Evolutionary conservation across 2,888 invertebrate genomes (phyloP), one percentile per base, ranked within the genome.

Genomic region (Sinodicranocentrus sp.): DNA sequence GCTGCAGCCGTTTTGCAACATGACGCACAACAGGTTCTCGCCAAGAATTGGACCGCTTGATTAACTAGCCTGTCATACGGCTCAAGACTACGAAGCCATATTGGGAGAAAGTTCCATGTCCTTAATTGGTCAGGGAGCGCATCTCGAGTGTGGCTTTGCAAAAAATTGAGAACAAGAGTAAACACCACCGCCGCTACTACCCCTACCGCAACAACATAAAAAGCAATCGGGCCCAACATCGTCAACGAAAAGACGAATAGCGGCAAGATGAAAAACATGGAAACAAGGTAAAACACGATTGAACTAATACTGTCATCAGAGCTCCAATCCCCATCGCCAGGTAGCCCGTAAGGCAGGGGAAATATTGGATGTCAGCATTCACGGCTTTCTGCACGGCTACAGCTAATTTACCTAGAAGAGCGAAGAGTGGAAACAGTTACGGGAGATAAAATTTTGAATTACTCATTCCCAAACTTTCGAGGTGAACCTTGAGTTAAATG

Each of bases 261-360:
- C 0, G 91, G 91, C 8, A 90, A 82, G 0, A 90, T 13, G 54
- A 90, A 84, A 86, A 91, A 91, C 88, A 91, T 90, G 19, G 90
- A 84, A 3, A 91, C 59, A 28, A 92, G 86, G 89, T 92, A 92
- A 33, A 91, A 85, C 23, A 92, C 86, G 92, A 92, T 90, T 93
- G 93, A 0, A 92, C 92, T 44, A 93, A 86, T 70, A 93, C 90
- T 17, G 93, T 93, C 87, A 93, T 89, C 0, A 91, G 89, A 1
- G 92, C 91, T 1, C 92, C 93, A 13, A 92, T 90, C 0, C 91
- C 85, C 82, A 93, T 92, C 28, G 92, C 92, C 2, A 92, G 83
- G 89, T 92, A 93, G 2, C 92, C 92, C 0, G 92, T 92, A 1
- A 92, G 88, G 87, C 90, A 91, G 2, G 91, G 91, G 15, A 90